Conservation (phyloP, 2,797 vertebrate species). For the Leptodactylus fallax region DNA sequence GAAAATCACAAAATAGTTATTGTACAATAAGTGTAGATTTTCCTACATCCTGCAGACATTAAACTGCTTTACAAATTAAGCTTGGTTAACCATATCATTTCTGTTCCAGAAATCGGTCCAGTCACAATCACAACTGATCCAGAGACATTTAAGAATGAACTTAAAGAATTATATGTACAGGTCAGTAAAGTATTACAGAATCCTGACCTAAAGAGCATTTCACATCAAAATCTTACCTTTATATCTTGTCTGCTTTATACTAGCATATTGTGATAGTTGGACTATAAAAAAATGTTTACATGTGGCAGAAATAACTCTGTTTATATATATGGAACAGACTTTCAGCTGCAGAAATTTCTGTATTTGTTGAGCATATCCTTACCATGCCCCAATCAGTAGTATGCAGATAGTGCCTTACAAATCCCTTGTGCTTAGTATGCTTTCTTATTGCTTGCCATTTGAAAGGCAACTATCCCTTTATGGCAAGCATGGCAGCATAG, state of each 20-base stretch:
- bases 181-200: constrained; percentile 76
- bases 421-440: background rate
- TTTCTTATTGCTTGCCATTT: background rate
- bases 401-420: background rate
- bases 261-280: no score
- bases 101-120: constrained; percentile 91
- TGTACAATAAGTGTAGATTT: background rate
- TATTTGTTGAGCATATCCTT: no score
- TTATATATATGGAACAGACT: background rate
- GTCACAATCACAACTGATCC: constrained; percentile 98
- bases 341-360: background rate
- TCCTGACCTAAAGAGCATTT: background rate
- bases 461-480: background rate
- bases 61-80: background rate
- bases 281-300: no score
- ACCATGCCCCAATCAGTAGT: no score
- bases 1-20: background rate
- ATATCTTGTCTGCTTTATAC: no score
- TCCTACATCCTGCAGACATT: background rate
- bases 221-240: background rate
- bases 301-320: background rate
- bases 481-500: background rate
- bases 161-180: constrained; percentile 97
- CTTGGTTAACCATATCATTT: background rate
- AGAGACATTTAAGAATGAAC: constrained; percentile 96